Base-by-base conservation (phyloP, 2,113 vertebrate genomes). In the Micromys minutus region DNA sequence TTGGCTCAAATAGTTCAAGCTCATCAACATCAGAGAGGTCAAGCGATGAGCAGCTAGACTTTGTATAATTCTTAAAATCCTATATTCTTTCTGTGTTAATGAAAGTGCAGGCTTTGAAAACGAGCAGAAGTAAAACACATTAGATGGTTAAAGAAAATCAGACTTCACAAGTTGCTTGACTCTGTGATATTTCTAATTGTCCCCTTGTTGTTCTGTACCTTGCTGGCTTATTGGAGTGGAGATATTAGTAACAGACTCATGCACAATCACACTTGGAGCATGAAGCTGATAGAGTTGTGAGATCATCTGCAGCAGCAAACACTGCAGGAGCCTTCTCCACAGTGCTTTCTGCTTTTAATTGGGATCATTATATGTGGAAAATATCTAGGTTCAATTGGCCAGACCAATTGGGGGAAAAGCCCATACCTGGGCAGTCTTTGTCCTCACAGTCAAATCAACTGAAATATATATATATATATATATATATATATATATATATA, bases 101-200 rank as follows among this genome's bases (percentile, higher is more conserved):
- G 75, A 87, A 55, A 84, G 6, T 13, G 36, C 10, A 34, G 50
- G 22, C 24, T 96, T 91, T 90, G 72, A 79, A 92, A 88, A 89
- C 11, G n/a, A 83, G 36, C 31, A 89, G 22, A 59, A 84, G 36
- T 42, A 39, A 93, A 90, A 86, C 9, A 93, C 26, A 6, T 52
- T 75, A 94, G 90, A 69, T 42, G 84, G 45, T 67, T 79, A 97
- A 17, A 97, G 88, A 93, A n/a, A n/a, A n/a, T 90, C 96, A 89
- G 7, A 93, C 84, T 75, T 92, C 93, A 83, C 61, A 59, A 91
- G 47, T 87, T 65, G 47, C 5, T 87, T 97, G 95, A 87, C n/a
- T 89, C 59, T 95, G 63, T 95, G 92, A 88, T 65, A 59, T 81
- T 91, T 96, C 22, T 97, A 77, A 91, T 96, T 97, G 39, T 96